Evolutionary conservation across 2,888 invertebrate genomes (phyloP).

Genomic region (Mesopsocus fuscifrons): DNA sequence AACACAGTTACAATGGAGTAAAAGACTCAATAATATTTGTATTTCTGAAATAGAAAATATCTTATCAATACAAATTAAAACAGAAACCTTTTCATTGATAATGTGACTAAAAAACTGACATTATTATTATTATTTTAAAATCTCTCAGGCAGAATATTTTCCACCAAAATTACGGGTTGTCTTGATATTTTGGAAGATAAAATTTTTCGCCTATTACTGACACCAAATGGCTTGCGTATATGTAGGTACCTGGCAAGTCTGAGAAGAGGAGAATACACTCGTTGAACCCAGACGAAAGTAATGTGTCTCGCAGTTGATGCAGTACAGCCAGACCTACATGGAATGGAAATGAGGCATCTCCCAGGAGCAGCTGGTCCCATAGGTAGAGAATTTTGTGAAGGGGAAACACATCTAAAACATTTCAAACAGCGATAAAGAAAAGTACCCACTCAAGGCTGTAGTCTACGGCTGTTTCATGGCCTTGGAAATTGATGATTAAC

Average conservation of each 20-base stretch:
- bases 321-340: constrained; percentile 89
- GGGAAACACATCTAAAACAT: constrained; percentile 98
- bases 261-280: constrained; percentile 96
- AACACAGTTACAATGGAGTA: not conserved
- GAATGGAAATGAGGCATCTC: constrained; percentile 82
- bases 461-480: not conserved
- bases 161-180: no score
- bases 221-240: no score
- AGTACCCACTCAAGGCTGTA: not conserved
- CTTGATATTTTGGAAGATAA: no score
- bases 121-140: no score
- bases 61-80: no score
- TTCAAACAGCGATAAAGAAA: no score
- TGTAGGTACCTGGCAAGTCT: constrained; percentile 74
- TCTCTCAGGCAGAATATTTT: no score
- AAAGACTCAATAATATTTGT: no score
- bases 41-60: no score
- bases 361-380: constrained; percentile 91
- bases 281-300: constrained; percentile 85
- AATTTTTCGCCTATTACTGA: no score
- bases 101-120: no score
- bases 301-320: constrained; percentile 62
- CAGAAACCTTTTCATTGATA: no score
- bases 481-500: not conserved
- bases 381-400: constrained; percentile 92